These are phyloP conservation scores for Anolis apletophallus DNA, from an alignment of 2,797 vertebrate species.

Conservation along the genomic window DNA sequence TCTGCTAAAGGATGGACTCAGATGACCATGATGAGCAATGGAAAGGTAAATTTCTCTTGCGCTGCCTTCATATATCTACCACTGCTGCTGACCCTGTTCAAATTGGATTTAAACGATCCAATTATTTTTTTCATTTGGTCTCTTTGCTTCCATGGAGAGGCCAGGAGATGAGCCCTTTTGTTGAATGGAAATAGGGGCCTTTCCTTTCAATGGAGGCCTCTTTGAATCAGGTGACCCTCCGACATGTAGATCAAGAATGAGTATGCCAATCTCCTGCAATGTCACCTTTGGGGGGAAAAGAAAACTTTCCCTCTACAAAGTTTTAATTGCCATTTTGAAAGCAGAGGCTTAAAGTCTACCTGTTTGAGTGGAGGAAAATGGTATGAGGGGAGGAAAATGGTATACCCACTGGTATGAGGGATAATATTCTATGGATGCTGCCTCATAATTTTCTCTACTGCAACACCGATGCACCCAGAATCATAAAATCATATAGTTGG, in stretches of 20 bases:
- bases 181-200: not conserved
- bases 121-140: constrained; percentile 42
- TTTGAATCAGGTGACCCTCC: not conserved
- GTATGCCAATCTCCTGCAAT: constrained; percentile 1
- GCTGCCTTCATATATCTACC: not conserved
- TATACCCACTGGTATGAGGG: constrained; percentile 24
- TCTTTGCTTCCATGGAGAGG: not conserved
- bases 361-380: not conserved
- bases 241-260: constrained; percentile 30
- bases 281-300: rapidly evolving
- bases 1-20: not conserved
- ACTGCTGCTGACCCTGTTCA: constrained; percentile 44
- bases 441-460: not conserved
- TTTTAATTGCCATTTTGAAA: constrained; percentile 58
- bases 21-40: not conserved
- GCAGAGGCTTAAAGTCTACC: not conserved
- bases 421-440: not conserved
- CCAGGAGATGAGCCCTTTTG: constrained; percentile 29
- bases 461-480: not conserved
- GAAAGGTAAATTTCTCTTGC: constrained; percentile 31
- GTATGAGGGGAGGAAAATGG: not conserved
- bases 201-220: constrained; percentile 26
- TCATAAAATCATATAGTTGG: no score
- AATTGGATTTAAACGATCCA: constrained; percentile 44
- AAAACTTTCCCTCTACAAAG: constrained; percentile 40